Evolutionary conservation across 2,888 invertebrate genomes (phyloP).

Genomic region (Teleiodes luculella): DNA sequence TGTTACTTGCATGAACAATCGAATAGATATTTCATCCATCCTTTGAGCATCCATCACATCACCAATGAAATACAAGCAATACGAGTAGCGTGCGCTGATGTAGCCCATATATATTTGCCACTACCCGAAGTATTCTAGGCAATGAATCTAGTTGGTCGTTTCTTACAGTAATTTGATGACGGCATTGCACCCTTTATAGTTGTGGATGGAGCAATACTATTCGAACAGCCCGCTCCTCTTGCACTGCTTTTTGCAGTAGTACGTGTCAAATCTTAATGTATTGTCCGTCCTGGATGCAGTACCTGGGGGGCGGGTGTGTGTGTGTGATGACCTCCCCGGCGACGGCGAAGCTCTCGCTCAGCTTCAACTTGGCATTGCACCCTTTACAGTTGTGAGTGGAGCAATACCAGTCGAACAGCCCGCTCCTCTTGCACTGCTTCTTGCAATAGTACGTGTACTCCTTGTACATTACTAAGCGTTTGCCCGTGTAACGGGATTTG

Average conservation of each 20-base stretch:
- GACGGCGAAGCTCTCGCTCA: constrained; percentile 52
- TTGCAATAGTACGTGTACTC: constrained; percentile 21
- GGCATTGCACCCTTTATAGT: constrained; percentile 62
- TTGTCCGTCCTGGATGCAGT: constrained; percentile 53
- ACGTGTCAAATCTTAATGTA: constrained; percentile 43
- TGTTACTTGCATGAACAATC: too few relatives aligned
- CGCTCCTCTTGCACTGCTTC: neutral
- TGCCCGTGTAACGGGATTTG: neutral
- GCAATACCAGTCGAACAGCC: constrained; percentile 44
- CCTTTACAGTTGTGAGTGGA: constrained; percentile 46
- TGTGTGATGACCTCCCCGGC: constrained; percentile 45
- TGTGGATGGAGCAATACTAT: constrained; percentile 44
- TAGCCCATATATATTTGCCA: too few relatives aligned
- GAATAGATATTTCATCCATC: too few relatives aligned
- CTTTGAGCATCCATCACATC: too few relatives aligned
- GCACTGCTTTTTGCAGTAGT: neutral
- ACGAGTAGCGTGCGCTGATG: too few relatives aligned
- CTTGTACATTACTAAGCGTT: constrained; percentile 11
- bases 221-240: constrained; percentile 20
- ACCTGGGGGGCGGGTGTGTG: constrained; percentile 58
- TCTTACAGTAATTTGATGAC: too few relatives aligned
- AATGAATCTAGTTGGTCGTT: too few relatives aligned
- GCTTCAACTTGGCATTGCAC: constrained; percentile 56
- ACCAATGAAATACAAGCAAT: too few relatives aligned
- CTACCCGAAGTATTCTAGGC: too few relatives aligned